These are phyloP conservation scores for Rhinolophus sinicus DNA, from an alignment of 2,113 vertebrate species.

Conservation along the genomic window DNA sequence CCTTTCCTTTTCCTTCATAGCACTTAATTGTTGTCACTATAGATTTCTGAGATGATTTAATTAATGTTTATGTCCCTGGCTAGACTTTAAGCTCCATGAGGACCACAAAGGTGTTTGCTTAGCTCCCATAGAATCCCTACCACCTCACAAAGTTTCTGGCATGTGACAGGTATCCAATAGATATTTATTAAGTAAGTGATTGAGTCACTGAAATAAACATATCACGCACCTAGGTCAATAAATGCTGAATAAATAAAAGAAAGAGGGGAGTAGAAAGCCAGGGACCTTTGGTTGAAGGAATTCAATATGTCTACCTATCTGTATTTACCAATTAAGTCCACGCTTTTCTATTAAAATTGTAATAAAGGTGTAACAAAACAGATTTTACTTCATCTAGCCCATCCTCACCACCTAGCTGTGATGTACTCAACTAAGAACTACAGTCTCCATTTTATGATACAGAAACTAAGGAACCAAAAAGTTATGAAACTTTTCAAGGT, in stretches of 20 bases:
- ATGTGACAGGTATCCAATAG: background rate
- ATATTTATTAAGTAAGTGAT: background rate
- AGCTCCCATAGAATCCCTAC: background rate
- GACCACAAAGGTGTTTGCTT: background rate
- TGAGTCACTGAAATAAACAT: background rate
- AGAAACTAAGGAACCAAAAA: constrained; percentile 31
- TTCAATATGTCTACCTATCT: background rate
- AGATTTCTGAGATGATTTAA: constrained; percentile 34
- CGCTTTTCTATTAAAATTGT: constrained; percentile 43
- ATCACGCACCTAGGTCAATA: background rate
- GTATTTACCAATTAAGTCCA: constrained; percentile 22
- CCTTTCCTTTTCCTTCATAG: background rate
- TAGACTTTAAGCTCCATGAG: background rate
- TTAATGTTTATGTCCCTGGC: background rate
- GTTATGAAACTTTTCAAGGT: constrained; percentile 17
- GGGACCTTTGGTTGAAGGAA: background rate
- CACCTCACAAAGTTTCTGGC: background rate
- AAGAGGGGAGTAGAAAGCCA: background rate
- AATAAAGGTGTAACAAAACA: background rate
- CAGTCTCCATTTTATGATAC: background rate
- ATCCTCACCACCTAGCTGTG: background rate
- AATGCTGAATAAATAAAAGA: constrained; percentile 14
- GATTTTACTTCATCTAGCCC: constrained; percentile 25
- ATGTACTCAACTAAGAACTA: constrained; percentile 21
- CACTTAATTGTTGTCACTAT: background rate